Base-by-base conservation (phyloP, 2,797 vertebrate species). In the Ateles fusciceps region DNA sequence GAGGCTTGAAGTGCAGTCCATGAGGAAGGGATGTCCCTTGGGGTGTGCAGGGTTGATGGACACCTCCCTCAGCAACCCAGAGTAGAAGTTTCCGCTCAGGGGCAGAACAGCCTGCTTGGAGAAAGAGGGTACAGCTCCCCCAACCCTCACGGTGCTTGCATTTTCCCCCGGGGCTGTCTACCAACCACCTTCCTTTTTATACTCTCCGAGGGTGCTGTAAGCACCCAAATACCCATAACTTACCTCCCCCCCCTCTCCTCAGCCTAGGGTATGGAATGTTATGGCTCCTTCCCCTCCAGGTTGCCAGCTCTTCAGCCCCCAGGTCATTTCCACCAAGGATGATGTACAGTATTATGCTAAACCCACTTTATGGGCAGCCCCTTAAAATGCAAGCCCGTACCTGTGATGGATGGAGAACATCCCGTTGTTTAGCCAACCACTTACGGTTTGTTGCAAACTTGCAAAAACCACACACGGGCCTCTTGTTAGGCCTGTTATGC, bases 401-500 rank as follows among this genome's bases (percentile, higher is more conserved):
- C 74, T 11, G 0, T 92, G 91, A 57, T 90, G 76, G 94, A 92
- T 81, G 94, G 94, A 97, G 95, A 95, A 72, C 95, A 30, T 50
- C 28, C 61, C 21, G 95, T 92, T 95, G 90, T 76, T 96, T 81
- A 95, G 96, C 96, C 0, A 6, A 81, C 98, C 97, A 96, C 95
- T 95, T 95, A 68, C 57, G 7, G 96, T 97, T 97, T 91, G 61
- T 95, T 97, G 97, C 97, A 98, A 97, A 97, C 97, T 91, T 5
- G 10, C 61, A 97, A 94, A 97, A 97, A 97, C 97, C 97, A 72
- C 80, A 86, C 95, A 92, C 75, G 55, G 95, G 86, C 92, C 30
- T 84, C 97, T 98, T 95, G 97, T 97, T 98, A 98, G 97, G 96
- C 95, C 94, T 94, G 78, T 98, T 97, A 78, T 4, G 30, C 96